These are phyloP conservation scores for Hylomyscus alleni DNA, from an alignment of 2,797 vertebrate species.

Conservation along the genomic window DNA sequence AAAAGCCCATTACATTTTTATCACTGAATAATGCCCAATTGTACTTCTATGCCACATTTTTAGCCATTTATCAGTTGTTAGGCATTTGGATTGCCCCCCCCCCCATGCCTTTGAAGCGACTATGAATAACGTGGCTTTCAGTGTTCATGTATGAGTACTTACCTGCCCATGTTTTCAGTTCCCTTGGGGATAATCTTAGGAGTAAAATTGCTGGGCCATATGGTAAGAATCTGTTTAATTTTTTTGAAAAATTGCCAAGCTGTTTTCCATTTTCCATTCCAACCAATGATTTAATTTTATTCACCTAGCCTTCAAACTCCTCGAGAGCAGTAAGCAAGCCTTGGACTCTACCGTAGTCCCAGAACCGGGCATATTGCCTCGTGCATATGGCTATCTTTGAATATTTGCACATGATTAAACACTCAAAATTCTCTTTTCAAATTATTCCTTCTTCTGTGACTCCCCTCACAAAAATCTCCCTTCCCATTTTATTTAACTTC, in stretches of 20 bases:
- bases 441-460: background rate
- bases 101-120: background rate
- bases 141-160: background rate
- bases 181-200: background rate
- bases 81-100: background rate
- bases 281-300: background rate
- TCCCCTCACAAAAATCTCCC: background rate
- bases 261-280: slow-evolving; percentile 30
- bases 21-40: background rate
- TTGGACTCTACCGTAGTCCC: background rate
- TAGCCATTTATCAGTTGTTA: background rate
- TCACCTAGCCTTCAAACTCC: background rate
- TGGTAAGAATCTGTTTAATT: background rate
- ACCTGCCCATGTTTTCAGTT: background rate
- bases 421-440: background rate
- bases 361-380: background rate
- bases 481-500: slow-evolving; percentile 17
- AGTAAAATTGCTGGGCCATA: background rate
- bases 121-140: background rate
- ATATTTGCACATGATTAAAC: slow-evolving; percentile 6
- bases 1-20: background rate
- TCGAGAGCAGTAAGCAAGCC: background rate
- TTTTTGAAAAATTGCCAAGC: slow-evolving; percentile 51
- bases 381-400: background rate
- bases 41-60: background rate